Conservation (phyloP, 2,888 invertebrate genomes). For the Spilarctia lutea region DNA sequence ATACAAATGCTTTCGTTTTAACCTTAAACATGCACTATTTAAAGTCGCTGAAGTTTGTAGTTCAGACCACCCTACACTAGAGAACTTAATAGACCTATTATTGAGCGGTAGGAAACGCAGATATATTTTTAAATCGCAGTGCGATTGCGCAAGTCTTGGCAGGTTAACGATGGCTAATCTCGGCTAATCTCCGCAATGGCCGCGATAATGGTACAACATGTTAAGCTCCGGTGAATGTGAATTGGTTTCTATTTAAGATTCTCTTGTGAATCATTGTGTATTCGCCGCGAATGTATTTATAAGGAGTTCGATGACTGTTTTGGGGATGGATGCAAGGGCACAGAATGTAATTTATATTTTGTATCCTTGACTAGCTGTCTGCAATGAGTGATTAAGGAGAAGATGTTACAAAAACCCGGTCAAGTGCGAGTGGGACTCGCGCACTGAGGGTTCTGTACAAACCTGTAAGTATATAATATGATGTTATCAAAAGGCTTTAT, state of each 20-base stretch:
- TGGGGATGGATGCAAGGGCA: neutral
- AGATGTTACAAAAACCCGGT: no score
- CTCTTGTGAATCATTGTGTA: conserved; percentile 30
- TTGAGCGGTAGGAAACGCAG: conserved; percentile 55
- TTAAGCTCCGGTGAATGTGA: conserved; percentile 28
- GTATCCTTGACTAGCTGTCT: neutral
- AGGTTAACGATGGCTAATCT: conserved; percentile 55
- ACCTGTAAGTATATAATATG: no score
- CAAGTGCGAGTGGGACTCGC: no score
- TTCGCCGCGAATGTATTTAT: conserved; percentile 13
- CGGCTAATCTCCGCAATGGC: conserved; percentile 50
- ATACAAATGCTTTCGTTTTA: no score
- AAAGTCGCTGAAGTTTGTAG: conserved; percentile 17
- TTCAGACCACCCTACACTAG: conserved; percentile 28
- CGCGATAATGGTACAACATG: conserved; percentile 37
- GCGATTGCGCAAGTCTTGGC: conserved; percentile 56
- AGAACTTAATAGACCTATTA: conserved; percentile 58
- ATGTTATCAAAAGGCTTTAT: no score
- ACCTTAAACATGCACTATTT: neutral
- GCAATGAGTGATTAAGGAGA: no score
- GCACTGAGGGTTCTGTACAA: no score
- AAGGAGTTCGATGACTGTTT: neutral
- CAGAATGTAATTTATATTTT: no score
- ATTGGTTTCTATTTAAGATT: conserved; percentile 34
- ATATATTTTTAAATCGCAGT: conserved; percentile 55